These are phyloP conservation scores for Heliothis peltigera DNA, from an alignment of 2,888 invertebrate genomes.

Conservation along the genomic window DNA sequence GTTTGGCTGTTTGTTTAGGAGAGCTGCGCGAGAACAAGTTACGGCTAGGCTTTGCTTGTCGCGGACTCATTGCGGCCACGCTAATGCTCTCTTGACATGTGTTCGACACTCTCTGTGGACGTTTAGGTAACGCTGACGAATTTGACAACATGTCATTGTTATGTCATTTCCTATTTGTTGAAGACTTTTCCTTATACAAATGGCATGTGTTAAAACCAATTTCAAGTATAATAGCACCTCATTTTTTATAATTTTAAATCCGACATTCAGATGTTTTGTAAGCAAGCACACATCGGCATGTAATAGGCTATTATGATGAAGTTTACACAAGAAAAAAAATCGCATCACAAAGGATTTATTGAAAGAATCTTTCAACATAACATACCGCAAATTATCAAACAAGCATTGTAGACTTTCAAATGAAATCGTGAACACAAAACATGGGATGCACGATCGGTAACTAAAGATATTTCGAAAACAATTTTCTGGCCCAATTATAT, in stretches of 20 bases:
- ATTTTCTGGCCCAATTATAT: slow-evolving; percentile 77
- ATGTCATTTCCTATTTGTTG: background rate
- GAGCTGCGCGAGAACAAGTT: slow-evolving; percentile 60
- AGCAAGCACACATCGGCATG: slow-evolving; percentile 16
- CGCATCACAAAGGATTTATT: slow-evolving; percentile 33
- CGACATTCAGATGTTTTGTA: slow-evolving; percentile 14
- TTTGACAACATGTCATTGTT: slow-evolving; percentile 8
- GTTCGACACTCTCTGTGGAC: slow-evolving; percentile 37
- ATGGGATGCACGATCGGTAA: slow-evolving; percentile 62
- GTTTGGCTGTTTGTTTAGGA: slow-evolving; percentile 82
- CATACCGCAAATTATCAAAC: slow-evolving; percentile 56
- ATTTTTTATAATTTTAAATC: slow-evolving; percentile 16
- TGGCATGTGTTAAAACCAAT: slow-evolving; percentile 3
- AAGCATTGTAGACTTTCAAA: slow-evolving; percentile 43
- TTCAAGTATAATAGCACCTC: slow-evolving; percentile 1
- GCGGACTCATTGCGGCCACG: slow-evolving; percentile 55
- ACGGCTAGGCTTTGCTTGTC: slow-evolving; percentile 57
- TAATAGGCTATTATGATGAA: slow-evolving; percentile 37
- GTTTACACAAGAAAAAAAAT: slow-evolving; percentile 24
- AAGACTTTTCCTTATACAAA: background rate
- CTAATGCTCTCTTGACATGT: slow-evolving; percentile 62
- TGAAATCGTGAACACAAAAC: slow-evolving; percentile 52
- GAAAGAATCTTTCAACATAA: slow-evolving; percentile 55
- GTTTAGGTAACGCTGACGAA: slow-evolving; percentile 4
- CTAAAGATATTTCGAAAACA: slow-evolving; percentile 66